phyloP scores from a whole-genome alignment of 1,140 invertebrate species.

The Pseudomyrmex sp. region DNA sequence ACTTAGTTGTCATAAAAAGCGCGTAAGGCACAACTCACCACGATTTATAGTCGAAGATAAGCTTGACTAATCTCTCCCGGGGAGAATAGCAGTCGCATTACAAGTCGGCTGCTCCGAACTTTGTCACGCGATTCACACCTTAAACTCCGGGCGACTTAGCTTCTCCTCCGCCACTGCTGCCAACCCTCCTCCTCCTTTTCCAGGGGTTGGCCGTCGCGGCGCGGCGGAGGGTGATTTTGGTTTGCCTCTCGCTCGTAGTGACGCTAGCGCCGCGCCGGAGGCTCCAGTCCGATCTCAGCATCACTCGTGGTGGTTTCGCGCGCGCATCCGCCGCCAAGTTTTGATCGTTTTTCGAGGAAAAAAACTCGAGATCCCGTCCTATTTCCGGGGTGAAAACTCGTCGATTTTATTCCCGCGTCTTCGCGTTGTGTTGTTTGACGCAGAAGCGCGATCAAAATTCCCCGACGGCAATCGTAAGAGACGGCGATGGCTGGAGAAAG shows the following conservation, averaged over 20 bases:
- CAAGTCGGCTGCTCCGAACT: background rate
- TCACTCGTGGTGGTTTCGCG: conserved; percentile 82
- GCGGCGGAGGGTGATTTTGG: conserved; percentile 73
- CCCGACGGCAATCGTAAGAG: conserved; percentile 7
- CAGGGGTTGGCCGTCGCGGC: conserved; percentile 60
- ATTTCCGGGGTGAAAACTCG: background rate
- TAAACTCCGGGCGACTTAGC: conserved; percentile 60
- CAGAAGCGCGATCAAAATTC: conserved; percentile 1
- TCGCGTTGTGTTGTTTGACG: conserved; percentile 1
- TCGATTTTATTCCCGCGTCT: background rate
- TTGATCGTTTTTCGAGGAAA: conserved; percentile 56
- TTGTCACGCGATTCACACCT: background rate
- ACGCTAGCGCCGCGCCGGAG: conserved; percentile 80
- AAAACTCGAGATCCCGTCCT: conserved; percentile 60
- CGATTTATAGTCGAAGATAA: background rate
- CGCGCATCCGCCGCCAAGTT: conserved; percentile 72
- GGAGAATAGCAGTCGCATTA: background rate
- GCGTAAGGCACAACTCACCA: background rate
- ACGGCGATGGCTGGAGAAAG: conserved; percentile 27
- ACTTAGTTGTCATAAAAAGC: background rate
- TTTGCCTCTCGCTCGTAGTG: conserved; percentile 76
- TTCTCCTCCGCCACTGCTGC: conserved; percentile 64
- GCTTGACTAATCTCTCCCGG: background rate
- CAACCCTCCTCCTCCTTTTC: conserved; percentile 53
- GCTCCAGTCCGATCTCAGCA: conserved; percentile 83